These are phyloP conservation scores for Mormyrus lacerda DNA, from an alignment of 2,113 vertebrate genomes.

Conservation along the genomic window DNA sequence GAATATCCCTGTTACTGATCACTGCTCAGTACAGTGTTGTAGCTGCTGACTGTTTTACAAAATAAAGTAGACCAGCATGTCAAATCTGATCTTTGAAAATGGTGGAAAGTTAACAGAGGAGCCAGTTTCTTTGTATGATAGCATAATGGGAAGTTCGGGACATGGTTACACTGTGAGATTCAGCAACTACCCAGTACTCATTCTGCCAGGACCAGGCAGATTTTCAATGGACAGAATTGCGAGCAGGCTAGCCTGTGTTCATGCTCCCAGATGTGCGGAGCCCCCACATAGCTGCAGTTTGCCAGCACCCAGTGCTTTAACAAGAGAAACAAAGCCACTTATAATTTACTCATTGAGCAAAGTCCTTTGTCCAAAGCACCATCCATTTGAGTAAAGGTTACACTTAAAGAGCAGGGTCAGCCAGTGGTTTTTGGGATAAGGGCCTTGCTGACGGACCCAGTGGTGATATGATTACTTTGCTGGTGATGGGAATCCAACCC, in stretches of 20 bases:
- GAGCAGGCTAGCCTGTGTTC: background rate
- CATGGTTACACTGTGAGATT: background rate
- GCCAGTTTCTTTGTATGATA: background rate
- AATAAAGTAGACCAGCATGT: constrained; percentile 9
- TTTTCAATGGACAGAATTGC: background rate
- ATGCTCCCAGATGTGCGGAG: background rate
- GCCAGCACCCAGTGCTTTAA: background rate
- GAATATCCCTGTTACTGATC: background rate
- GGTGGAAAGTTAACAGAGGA: background rate
- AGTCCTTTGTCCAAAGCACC: background rate
- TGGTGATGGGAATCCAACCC: background rate
- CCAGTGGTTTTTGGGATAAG: background rate
- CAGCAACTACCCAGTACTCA: background rate
- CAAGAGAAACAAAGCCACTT: background rate
- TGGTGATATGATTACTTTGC: background rate
- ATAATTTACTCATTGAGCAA: background rate
- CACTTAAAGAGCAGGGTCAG: background rate
- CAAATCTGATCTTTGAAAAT: constrained; percentile 22
- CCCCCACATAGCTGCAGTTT: background rate
- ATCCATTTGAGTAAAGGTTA: background rate
- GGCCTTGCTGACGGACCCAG: background rate
- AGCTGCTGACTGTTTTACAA: constrained; percentile 13
- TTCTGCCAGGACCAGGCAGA: background rate
- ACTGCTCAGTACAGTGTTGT: background rate
- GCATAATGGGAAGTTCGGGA: background rate